Evolutionary conservation across 1,140 invertebrate species (phyloP).

Genomic region (Pentalonia nigronervosa): DNA sequence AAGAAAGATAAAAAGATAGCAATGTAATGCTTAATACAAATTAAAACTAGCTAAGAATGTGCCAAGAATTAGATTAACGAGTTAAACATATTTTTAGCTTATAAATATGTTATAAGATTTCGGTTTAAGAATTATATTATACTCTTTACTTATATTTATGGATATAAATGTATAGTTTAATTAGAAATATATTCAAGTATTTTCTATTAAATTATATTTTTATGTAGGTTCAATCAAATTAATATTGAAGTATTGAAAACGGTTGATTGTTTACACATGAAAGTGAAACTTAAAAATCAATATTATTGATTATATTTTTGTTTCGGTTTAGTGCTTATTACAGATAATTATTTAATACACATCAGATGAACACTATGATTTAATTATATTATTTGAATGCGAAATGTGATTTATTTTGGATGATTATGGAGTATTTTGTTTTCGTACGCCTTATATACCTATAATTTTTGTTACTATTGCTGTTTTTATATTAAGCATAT

Average conservation of each 20-base stretch:
- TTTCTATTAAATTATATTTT: not conserved
- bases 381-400: not conserved
- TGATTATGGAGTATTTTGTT: no score
- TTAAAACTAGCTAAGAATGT: not conserved
- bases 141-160: not conserved
- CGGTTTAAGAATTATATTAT: not conserved
- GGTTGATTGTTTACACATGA: not conserved
- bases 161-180: not conserved
- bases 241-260: not conserved
- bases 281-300: not conserved
- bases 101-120: not conserved
- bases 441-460: no score
- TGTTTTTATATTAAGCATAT: no score
- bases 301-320: not conserved
- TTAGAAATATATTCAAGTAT: not conserved
- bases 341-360: not conserved
- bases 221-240: not conserved
- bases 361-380: not conserved
- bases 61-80: not conserved
- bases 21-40: not conserved
- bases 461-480: no score
- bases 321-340: not conserved
- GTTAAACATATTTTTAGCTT: not conserved
- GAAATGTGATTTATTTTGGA: not conserved
- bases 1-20: no score